phyloP scores from a whole-genome alignment of 2,797 vertebrate species.

The Lagorchestes hirsutus region DNA sequence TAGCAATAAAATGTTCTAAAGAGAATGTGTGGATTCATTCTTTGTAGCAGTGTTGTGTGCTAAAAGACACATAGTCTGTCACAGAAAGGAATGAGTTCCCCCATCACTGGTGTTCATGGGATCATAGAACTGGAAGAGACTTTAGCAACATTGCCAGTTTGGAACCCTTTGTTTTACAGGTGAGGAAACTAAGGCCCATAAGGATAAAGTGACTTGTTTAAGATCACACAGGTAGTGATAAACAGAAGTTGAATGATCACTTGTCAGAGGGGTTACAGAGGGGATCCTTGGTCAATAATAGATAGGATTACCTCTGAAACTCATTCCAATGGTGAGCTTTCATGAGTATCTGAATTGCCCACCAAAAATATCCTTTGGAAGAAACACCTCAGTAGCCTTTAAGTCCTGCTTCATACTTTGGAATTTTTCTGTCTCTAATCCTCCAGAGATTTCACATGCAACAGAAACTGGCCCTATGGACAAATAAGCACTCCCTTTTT shows the following conservation, averaged over 20 bases:
- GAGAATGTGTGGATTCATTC: background rate
- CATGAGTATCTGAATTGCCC: background rate
- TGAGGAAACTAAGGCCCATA: background rate
- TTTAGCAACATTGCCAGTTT: background rate
- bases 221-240: background rate
- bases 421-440: slow-evolving; percentile 53
- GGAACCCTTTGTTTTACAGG: background rate
- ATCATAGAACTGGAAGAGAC: background rate
- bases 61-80: background rate
- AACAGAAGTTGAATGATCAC: background rate
- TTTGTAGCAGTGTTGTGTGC: background rate
- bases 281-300: background rate
- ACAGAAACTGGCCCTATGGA: background rate
- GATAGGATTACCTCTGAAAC: background rate
- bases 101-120: background rate
- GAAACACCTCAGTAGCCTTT: background rate
- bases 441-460: slow-evolving; percentile 43
- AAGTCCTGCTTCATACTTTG: slow-evolving; percentile 30
- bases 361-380: background rate
- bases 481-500: background rate
- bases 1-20: background rate
- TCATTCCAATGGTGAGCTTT: background rate
- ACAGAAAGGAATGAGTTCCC: background rate
- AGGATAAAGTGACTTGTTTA: background rate
- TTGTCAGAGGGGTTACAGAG: background rate